Conservation (phyloP, 2,113 vertebrate genomes). For the Ursus arctos region DNA sequence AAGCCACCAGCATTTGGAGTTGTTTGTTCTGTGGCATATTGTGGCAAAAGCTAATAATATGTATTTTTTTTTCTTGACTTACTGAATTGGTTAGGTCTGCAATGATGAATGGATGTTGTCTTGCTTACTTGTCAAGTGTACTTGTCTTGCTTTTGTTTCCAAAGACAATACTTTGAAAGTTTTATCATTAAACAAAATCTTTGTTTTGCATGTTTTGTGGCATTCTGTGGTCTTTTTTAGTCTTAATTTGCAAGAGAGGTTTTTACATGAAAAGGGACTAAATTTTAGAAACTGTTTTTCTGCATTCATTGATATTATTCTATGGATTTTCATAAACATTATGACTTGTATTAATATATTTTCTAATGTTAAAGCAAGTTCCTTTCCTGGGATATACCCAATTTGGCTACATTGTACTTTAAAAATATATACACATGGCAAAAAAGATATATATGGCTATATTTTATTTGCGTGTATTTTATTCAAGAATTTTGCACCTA, state of each 20-base stretch:
- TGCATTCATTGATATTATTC: neutral
- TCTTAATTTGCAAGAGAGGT: neutral
- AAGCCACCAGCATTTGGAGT: neutral
- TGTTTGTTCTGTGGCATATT: neutral
- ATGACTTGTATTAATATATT: neutral
- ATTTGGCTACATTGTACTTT: neutral
- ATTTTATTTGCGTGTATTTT: neutral
- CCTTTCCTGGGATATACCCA: neutral
- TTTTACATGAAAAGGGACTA: neutral
- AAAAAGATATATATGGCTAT: neutral
- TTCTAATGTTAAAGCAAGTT: neutral
- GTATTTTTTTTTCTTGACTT: neutral
- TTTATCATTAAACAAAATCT: neutral
- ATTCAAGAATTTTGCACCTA: neutral
- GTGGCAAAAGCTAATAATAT: no score
- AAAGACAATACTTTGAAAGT: neutral
- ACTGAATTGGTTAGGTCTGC: neutral
- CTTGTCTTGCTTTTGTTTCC: neutral
- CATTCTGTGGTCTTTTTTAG: neutral
- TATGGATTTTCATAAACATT: neutral
- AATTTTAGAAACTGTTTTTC: neutral
- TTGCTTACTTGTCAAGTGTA: no score
- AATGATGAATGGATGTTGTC: neutral
- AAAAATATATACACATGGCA: no score
- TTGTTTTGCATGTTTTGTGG: neutral